A percentile compares a stretch with the other conserved stretches of the same genome.
These are phyloP conservation scores for Mycalesis mineus DNA, from an alignment of 2,888 invertebrate genomes.

Conservation along the genomic window DNA sequence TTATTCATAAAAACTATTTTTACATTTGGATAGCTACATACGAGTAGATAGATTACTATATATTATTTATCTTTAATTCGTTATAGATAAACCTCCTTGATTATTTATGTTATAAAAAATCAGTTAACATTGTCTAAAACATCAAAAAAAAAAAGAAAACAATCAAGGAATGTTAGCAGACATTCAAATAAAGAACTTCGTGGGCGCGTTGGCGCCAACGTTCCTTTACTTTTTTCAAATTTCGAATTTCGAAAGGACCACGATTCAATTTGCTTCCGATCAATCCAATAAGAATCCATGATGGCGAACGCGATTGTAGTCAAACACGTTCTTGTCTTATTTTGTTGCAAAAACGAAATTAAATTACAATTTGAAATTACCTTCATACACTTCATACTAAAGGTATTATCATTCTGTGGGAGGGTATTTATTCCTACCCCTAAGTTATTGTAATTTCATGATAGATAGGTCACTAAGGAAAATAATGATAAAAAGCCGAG, in stretches of 20 bases:
- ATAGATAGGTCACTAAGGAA: too few species aligned
- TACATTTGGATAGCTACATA: background rate
- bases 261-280: conserved; percentile 67
- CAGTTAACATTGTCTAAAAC: conserved; percentile 23
- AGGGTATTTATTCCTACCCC: too few species aligned
- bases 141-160: conserved; percentile 44
- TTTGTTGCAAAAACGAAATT: conserved; percentile 8
- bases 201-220: conserved; percentile 74
- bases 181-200: conserved; percentile 70
- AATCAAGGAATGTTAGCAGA: conserved; percentile 42
- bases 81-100: background rate
- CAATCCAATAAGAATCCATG: conserved; percentile 31
- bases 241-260: conserved; percentile 51
- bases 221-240: conserved; percentile 53
- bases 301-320: conserved; percentile 34
- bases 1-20: too few species aligned
- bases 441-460: too few species aligned
- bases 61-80: background rate
- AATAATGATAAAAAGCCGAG: too few species aligned
- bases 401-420: too few species aligned
- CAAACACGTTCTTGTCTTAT: conserved; percentile 17
- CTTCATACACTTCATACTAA: too few species aligned
- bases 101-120: background rate
- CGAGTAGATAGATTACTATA: background rate
- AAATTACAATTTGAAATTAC: background rate